Base-by-base conservation (phyloP, 2,888 invertebrate species). In the Halictus quadricinctus region DNA sequence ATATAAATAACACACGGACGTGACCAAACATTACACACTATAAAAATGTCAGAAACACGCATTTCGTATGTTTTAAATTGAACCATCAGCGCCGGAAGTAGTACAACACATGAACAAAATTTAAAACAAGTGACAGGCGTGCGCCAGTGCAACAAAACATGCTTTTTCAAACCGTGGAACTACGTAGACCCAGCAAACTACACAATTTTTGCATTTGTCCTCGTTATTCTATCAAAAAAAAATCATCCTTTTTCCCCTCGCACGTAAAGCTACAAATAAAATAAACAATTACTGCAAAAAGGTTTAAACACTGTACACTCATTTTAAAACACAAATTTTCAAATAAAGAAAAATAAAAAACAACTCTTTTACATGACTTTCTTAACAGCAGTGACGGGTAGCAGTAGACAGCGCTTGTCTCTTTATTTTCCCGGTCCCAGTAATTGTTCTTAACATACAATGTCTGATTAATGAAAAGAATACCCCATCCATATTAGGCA, bases 131-230 rank as follows among this genome's bases (percentile, higher is more conserved):
- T 66, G 36, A 21, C 66, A 66, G 29, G 7, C 36, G 66, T 8
- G 36, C 8, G 18, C 29, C 1, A 18, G 36, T 36, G 10, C 36
- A 66, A 36, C 18, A 36, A 29, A 66, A 36, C 66, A 36, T 36
- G 29, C 66, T 66, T 66, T 66, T 21, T 21, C 25, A 64, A 64
- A 64, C 60, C 60, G 60, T 64, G 60, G 6, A 15, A n/a, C 29
- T 12, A 2, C 7, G 7, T 64, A 15, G 60, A 64, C 13, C 29
- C 25, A 12, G 29, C 15, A 29, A 29, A 29, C 25, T 64, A 64
- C 60, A 64, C 60, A 64, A 64, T 64, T 64, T 64, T 15, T 64
- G 60, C 60, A 64, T 64, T 64, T 64, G 60, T 64, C 29, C 60
- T 29, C 60, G 60, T 64, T 64, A 29, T 64, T 64, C 29, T 64